phyloP scores from a whole-genome alignment of 2,113 vertebrate species.

The Ceyx margarethae region DNA sequence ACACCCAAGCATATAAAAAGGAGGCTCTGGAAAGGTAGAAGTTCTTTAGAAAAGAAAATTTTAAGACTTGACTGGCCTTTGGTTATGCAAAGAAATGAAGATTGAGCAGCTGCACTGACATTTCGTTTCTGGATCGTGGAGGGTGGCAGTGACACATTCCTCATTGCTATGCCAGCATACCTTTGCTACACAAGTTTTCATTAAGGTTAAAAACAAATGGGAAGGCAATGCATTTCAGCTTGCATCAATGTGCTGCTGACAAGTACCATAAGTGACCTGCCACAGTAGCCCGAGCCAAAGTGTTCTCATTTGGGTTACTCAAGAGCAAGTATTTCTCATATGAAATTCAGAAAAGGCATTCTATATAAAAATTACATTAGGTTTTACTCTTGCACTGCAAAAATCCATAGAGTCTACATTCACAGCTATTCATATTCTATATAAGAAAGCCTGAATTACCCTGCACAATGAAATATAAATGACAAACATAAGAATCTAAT shows the following conservation, averaged over 20 bases:
- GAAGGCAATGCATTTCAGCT: slow-evolving; percentile 13
- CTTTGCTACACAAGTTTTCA: slow-evolving; percentile 31
- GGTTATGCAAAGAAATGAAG: slow-evolving; percentile 44
- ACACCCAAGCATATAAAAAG: background rate
- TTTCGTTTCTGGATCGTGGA: slow-evolving; percentile 24
- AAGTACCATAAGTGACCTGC: slow-evolving; percentile 40
- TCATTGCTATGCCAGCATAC: slow-evolving; percentile 18
- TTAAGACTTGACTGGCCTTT: slow-evolving; percentile 30
- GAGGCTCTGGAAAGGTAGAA: background rate
- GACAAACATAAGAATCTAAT: slow-evolving; percentile 20
- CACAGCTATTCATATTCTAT: background rate
- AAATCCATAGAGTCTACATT: background rate
- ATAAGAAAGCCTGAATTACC: background rate
- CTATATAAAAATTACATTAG: slow-evolving; percentile 7
- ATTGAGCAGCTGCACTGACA: slow-evolving; percentile 18
- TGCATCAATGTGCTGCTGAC: background rate
- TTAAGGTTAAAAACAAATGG: slow-evolving; percentile 57
- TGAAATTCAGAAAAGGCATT: slow-evolving; percentile 11
- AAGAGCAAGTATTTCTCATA: slow-evolving; percentile 29
- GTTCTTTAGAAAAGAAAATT: slow-evolving; percentile 26
- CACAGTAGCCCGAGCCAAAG: background rate
- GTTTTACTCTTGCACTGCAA: background rate
- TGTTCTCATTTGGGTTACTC: background rate
- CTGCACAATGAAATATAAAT: background rate
- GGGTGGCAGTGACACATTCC: slow-evolving; percentile 19